Conservation (phyloP, 2,888 invertebrate species). For the Tridacna gigas region DNA sequence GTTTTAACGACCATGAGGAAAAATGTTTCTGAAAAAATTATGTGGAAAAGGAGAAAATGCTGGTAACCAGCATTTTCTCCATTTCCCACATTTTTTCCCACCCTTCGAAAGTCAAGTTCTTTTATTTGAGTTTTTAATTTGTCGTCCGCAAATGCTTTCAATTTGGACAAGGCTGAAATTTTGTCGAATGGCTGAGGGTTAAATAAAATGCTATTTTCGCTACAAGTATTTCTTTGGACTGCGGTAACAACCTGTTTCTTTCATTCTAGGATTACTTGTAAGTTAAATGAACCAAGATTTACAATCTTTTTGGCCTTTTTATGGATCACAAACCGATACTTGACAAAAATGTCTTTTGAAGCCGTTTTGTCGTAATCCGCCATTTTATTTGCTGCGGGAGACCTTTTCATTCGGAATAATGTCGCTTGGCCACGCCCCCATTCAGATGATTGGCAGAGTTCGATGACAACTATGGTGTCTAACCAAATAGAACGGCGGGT, state of each 20-base stretch:
- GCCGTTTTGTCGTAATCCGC: slow-evolving; percentile 23
- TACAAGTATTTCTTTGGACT: not conserved
- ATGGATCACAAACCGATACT: slow-evolving; percentile 24
- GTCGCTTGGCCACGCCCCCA: slow-evolving; percentile 30
- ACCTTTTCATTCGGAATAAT: slow-evolving; percentile 35
- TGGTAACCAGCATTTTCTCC: too few relatives aligned
- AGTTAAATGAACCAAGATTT: slow-evolving; percentile 47
- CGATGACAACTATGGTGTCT: slow-evolving; percentile 40
- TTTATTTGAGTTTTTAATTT: too few relatives aligned
- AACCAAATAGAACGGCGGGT: slow-evolving; percentile 64
- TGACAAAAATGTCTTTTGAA: slow-evolving; percentile 31
- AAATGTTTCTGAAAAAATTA: too few relatives aligned
- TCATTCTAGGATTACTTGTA: slow-evolving; percentile 25
- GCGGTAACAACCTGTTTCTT: slow-evolving; percentile 21
- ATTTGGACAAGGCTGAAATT: too few relatives aligned
- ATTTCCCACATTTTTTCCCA: too few relatives aligned
- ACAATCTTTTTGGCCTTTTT: slow-evolving; percentile 27
- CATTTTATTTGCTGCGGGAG: slow-evolving; percentile 47
- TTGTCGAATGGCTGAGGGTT: too few relatives aligned
- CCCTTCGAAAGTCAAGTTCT: too few relatives aligned
- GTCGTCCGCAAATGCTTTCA: too few relatives aligned
- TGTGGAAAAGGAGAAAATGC: too few relatives aligned
- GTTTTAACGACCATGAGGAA: too few relatives aligned
- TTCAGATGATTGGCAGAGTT: slow-evolving; percentile 46
- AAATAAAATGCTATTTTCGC: too few relatives aligned